Base-by-base conservation (phyloP, 2,888 invertebrate species). In the Masnerella sp. region DNA sequence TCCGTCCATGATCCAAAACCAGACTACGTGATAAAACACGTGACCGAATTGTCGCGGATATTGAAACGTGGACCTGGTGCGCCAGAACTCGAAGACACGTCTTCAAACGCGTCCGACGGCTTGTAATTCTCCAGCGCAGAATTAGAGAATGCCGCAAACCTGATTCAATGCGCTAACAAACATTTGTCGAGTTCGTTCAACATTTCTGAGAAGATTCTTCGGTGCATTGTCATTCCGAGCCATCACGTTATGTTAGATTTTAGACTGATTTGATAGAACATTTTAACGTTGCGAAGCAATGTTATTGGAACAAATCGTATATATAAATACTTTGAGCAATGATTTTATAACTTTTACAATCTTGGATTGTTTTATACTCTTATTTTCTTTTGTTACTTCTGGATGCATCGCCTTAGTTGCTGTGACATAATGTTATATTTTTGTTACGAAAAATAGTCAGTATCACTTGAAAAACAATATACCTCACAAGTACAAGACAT, bases 1-100 rank as follows among this genome's bases (percentile, higher is more conserved):
- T 79, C 80, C 1, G 81, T 81, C 11, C 89, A 89, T 78, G 88
- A 88, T 77, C 88, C 88, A 4, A 85, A 90, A 71, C 93, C 94
- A 0, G 91, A 93, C 85, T 92, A 90, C 83, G 91, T 91, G 4
- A 90, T 94, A 72, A 89, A 90, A 77, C 90, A 90, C 75, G 90
- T 93, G 49, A 91, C 90, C 8, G 91, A 93, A 80, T 86, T 93
- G 62, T 89, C 90, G 28, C 89, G 89, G 76, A 88, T 93, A 51
- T 88, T 93, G 78, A 84, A 85, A 30, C 81, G 80, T 32, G 81
- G 83, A 30, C 84, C 87, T 11, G 82, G 82, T n/a, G 83, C 82
- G 11, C 91, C 91, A 15, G 90, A 90, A 79, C 85, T 88, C 38
- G 85, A 88, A 82, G 82, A 88, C 81, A 83, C 84, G 43, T 87